These are phyloP conservation scores for Ennomos erosarius DNA, from an alignment of 2,888 invertebrate genomes.

Conservation along the genomic window DNA sequence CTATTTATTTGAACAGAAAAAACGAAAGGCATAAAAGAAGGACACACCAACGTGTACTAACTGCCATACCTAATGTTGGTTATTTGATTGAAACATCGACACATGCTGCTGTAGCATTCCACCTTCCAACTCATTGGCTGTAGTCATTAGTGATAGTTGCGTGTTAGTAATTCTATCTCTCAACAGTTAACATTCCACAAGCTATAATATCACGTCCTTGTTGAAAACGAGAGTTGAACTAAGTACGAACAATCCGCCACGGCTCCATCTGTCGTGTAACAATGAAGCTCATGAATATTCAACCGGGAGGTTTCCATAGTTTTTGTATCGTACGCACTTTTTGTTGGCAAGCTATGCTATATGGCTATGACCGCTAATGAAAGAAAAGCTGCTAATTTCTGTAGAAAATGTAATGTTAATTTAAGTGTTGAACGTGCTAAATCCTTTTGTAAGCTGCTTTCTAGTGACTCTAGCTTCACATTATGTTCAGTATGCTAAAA, in stretches of 20 bases:
- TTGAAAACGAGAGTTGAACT: conserved; percentile 49
- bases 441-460: neutral
- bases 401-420: neutral
- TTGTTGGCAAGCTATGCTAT: conserved; percentile 8
- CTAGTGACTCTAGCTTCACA: neutral
- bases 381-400: conserved; percentile 25
- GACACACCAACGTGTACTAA: too few species aligned
- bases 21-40: too few species aligned
- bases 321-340: conserved; percentile 20
- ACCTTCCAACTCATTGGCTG: too few species aligned
- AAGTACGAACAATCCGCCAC: conserved; percentile 43
- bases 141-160: too few species aligned
- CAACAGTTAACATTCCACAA: neutral
- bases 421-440: neutral
- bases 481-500: neutral
- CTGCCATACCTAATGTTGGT: too few species aligned
- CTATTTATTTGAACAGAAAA: too few species aligned
- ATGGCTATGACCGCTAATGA: conserved; percentile 21
- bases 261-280: conserved; percentile 48
- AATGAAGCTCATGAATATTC: conserved; percentile 56
- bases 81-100: too few species aligned
- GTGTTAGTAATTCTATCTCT: too few species aligned
- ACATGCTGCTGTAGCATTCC: too few species aligned
- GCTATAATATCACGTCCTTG: conserved; percentile 46
- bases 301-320: conserved; percentile 53